A percentile compares a stretch with the other conserved stretches of the same genome.
Evolutionary conservation across 2,888 invertebrate species (phyloP).

Genomic region (Caenorhabditis panamensis): DNA sequence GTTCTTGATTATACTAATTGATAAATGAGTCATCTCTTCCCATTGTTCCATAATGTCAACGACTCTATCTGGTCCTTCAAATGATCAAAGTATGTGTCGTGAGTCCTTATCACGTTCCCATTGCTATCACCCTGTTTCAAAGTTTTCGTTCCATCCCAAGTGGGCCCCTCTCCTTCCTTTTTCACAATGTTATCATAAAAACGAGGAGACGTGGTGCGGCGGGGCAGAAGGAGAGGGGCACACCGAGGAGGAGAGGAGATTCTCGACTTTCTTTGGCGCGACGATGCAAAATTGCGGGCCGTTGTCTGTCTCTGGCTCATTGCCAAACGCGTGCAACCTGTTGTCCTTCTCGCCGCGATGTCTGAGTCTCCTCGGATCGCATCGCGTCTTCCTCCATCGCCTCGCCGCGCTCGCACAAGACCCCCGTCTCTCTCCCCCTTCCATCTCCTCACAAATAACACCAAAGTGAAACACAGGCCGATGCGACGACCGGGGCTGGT

Average conservation of each 20-base stretch:
- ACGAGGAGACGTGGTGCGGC: slow-evolving; percentile 10
- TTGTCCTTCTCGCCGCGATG: slow-evolving; percentile 18
- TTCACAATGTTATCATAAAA: slow-evolving; percentile 29
- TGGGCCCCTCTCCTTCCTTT: not conserved
- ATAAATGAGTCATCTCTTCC: not conserved
- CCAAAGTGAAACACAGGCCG: slow-evolving; percentile 57
- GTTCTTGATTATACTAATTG: too few relatives aligned
- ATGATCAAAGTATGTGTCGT: too few relatives aligned
- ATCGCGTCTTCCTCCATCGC: slow-evolving; percentile 1
- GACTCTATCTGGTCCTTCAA: too few relatives aligned
- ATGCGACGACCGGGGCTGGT: slow-evolving; percentile 33
- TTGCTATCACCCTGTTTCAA: not conserved
- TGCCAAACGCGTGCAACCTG: slow-evolving; percentile 52
- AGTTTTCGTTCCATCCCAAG: not conserved
- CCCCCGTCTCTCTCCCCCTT: slow-evolving; percentile 7
- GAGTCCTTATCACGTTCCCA: not conserved
- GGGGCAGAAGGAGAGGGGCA: not conserved
- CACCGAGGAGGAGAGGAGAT: slow-evolving; percentile 26
- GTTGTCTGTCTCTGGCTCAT: slow-evolving; percentile 39
- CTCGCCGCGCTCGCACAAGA: slow-evolving; percentile 12
- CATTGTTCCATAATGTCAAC: not conserved
- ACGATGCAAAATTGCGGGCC: slow-evolving; percentile 38
- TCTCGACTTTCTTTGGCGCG: slow-evolving; percentile 47
- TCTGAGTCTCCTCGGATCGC: slow-evolving; percentile 29
- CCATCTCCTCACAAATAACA: slow-evolving; percentile 49